phyloP scores from a whole-genome alignment of 1,140 invertebrate genomes.

The Tachypleus tridentatus region DNA sequence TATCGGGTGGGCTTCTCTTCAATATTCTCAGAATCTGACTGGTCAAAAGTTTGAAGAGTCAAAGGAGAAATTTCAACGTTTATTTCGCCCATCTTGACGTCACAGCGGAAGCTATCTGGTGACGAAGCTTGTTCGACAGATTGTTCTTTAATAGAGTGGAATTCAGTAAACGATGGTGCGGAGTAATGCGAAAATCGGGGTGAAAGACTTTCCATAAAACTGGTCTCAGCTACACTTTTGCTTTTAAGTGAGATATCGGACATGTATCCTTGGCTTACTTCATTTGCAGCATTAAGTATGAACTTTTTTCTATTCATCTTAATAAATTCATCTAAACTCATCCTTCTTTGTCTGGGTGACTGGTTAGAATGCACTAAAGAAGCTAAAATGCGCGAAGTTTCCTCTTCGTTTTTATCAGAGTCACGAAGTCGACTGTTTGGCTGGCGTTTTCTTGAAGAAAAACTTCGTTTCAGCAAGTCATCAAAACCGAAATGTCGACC shows the following conservation, averaged over 20 bases:
- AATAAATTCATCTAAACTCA: constrained; percentile 47
- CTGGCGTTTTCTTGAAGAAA: constrained; percentile 35
- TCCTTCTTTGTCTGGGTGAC: constrained; percentile 21
- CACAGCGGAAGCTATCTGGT: constrained; percentile 12
- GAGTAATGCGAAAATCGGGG: constrained; percentile 7
- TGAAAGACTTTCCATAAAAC: constrained; percentile 13
- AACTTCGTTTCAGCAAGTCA: constrained; percentile 51
- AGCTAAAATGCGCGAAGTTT: constrained; percentile 43
- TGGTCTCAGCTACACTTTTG: constrained; percentile 16
- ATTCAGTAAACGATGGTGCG: constrained; percentile 15
- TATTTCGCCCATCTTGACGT: constrained; percentile 8
- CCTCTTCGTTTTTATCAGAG: constrained; percentile 5
- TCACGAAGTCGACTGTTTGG: constrained; percentile 11
- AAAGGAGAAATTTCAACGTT: not conserved
- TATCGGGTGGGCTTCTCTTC: constrained; percentile 5
- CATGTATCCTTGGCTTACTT: too few species aligned
- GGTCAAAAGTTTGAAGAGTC: too few species aligned
- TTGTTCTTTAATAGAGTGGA: constrained; percentile 16
- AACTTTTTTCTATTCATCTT: constrained; percentile 44
- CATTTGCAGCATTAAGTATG: too few species aligned
- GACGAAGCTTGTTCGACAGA: constrained; percentile 18
- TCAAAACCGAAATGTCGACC: constrained; percentile 63
- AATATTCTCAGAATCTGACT: not conserved
- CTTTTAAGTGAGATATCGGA: constrained; percentile 11
- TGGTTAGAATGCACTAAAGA: constrained; percentile 45